Evolutionary conservation across 2,888 invertebrate genomes (phyloP).

Genomic region (Margaritifera margaritifera): DNA sequence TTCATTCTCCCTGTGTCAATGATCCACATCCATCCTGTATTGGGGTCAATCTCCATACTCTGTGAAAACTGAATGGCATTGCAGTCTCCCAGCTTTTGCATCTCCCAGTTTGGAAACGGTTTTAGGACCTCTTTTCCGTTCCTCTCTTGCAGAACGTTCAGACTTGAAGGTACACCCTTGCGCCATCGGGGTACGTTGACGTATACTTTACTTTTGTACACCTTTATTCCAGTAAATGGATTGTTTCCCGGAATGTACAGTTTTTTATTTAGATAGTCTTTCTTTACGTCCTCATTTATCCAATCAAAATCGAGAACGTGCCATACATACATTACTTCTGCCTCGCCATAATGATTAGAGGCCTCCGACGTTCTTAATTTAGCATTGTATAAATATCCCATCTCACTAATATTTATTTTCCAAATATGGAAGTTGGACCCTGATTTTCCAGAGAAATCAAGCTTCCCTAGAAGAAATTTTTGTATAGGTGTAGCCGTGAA

Average conservation of each 20-base stretch:
- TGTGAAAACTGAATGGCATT: conserved; percentile 37
- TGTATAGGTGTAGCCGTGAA: conserved; percentile 43
- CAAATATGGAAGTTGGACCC: conserved; percentile 43
- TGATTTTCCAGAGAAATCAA: conserved; percentile 19
- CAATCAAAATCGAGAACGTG: conserved; percentile 7
- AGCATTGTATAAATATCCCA: background rate
- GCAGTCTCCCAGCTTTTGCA: conserved; percentile 37
- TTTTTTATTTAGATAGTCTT: background rate
- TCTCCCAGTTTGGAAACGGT: conserved; percentile 38
- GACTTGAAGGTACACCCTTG: conserved; percentile 14
- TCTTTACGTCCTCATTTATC: conserved; percentile 7
- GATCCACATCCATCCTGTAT: conserved; percentile 44
- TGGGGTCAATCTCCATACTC: conserved; percentile 48
- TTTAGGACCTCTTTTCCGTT: conserved; percentile 22
- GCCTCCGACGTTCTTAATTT: too few species aligned
- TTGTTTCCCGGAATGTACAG: conserved; percentile 9
- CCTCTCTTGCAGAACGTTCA: conserved; percentile 18
- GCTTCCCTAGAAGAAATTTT: conserved; percentile 32
- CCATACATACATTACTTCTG: conserved; percentile 12
- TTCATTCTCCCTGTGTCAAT: conserved; percentile 36
- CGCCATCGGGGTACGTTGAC: conserved; percentile 8
- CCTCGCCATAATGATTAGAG: too few species aligned
- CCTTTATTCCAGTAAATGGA: conserved; percentile 8
- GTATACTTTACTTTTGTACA: conserved; percentile 9
- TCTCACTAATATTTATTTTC: conserved; percentile 37